A percentile compares a stretch with the other conserved stretches of the same genome.
Evolutionary conservation across 2,888 invertebrate genomes (phyloP).

Genomic region (Aelia acuminata): DNA sequence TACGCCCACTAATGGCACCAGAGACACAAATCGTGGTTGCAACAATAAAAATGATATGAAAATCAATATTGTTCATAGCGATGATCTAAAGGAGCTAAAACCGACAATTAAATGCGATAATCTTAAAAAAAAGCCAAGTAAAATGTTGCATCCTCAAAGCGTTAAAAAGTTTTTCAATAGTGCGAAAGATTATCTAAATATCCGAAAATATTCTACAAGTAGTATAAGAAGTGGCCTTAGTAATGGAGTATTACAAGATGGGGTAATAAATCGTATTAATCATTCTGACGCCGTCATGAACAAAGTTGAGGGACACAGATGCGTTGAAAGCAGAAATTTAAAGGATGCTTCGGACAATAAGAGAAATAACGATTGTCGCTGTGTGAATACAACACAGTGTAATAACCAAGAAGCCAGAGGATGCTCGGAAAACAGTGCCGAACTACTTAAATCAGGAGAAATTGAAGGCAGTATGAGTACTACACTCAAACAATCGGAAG

Average conservation of each 20-base stretch:
- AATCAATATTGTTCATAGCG: background rate
- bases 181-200: background rate
- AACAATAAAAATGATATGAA: background rate
- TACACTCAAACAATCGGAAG: background rate
- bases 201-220: background rate
- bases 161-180: conserved; percentile 11
- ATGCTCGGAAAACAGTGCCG: background rate
- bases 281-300: background rate
- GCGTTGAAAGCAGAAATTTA: background rate
- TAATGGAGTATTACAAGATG: background rate
- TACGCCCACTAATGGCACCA: background rate
- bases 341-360: background rate
- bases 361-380: background rate
- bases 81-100: background rate
- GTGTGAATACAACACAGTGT: background rate
- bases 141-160: background rate
- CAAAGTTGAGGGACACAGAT: background rate
- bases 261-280: background rate
- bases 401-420: background rate
- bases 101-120: background rate
- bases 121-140: background rate
- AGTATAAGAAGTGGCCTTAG: background rate
- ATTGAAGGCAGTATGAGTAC: background rate
- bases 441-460: background rate
- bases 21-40: background rate